Evolutionary conservation across 2,797 vertebrate species (phyloP).

Genomic region (Saxicola maurus): DNA sequence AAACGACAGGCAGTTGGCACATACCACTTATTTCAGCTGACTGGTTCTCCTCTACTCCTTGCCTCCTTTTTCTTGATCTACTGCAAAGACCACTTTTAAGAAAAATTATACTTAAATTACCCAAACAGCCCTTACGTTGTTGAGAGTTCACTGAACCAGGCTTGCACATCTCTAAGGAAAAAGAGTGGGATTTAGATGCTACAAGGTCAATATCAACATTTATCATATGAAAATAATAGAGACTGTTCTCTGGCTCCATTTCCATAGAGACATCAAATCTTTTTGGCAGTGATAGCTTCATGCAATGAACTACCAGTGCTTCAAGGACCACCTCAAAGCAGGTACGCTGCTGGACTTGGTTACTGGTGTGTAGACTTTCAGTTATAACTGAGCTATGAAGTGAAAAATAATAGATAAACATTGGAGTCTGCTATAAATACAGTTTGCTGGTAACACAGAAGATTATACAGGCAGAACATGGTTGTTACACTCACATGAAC

Average conservation of each 20-base stretch:
- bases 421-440: not conserved
- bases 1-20: not conserved
- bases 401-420: not conserved
- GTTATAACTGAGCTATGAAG: not conserved
- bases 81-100: not conserved
- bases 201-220: not conserved
- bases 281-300: not conserved
- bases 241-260: not conserved
- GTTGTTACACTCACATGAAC: not conserved
- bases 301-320: not conserved
- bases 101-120: not conserved
- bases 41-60: not conserved
- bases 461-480: not conserved
- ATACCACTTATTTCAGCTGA: not conserved
- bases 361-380: not conserved
- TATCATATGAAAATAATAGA: not conserved
- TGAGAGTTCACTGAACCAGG: not conserved
- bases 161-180: not conserved
- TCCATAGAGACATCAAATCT: not conserved
- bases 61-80: not conserved
- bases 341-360: not conserved
- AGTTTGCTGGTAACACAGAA: not conserved
- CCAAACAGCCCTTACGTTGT: not conserved
- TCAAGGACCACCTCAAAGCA: not conserved
- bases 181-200: not conserved